phyloP scores from a whole-genome alignment of 2,888 invertebrate genomes.

The Hoplodrina blanda region DNA sequence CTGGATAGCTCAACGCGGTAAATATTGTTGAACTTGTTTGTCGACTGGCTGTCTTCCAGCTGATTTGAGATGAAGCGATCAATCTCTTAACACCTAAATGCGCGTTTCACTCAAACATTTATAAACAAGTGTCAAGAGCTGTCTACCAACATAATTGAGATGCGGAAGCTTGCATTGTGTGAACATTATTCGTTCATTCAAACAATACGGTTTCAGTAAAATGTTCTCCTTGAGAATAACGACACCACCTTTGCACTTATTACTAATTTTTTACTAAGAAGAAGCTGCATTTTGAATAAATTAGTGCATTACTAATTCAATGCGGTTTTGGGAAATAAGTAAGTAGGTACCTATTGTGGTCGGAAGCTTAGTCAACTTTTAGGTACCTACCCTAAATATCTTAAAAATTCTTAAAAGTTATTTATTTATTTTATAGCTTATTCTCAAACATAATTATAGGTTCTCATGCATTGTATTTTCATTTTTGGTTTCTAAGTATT shows the following conservation, averaged over 20 bases:
- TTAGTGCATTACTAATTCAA: neutral
- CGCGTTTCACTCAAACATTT: constrained; percentile 14
- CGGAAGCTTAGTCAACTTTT: neutral
- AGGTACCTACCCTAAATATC: neutral
- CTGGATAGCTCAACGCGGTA: too few species aligned
- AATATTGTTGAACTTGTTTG: constrained; percentile 1
- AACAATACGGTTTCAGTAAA: constrained; percentile 25
- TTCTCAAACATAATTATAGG: neutral
- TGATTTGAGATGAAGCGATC: constrained; percentile 13
- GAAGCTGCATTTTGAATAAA: neutral
- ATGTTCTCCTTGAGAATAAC: constrained; percentile 12
- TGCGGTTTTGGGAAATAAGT: neutral
- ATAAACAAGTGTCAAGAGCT: constrained; percentile 17
- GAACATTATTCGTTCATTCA: neutral
- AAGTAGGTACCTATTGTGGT: neutral
- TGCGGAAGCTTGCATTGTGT: constrained; percentile 5
- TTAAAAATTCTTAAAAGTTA: neutral
- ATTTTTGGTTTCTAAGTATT: neutral
- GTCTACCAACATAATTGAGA: constrained; percentile 4
- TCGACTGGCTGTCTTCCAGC: neutral
- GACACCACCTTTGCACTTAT: neutral
- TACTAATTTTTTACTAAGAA: too few species aligned
- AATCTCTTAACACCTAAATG: neutral
- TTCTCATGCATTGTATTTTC: neutral
- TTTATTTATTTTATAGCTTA: too few species aligned